Percentiles rank a stretch among this genome's conserved stretches.
These are phyloP conservation scores for Pachyseris speciosa DNA, from an alignment of 64 coral and sea anemone species.

Conservation along the genomic window DNA sequence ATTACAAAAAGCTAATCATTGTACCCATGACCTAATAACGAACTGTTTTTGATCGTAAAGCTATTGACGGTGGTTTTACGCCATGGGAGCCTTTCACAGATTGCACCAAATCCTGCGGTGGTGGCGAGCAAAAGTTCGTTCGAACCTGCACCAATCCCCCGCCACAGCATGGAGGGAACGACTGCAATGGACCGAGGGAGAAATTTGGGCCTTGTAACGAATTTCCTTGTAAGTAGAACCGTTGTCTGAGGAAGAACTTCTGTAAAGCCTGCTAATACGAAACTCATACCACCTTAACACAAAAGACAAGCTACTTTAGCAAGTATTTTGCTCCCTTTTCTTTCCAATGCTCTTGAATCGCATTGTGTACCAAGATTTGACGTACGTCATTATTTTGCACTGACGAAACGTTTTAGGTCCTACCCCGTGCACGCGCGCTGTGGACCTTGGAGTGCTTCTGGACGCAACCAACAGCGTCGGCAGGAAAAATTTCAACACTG, in stretches of 20 bases:
- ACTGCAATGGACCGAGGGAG: constrained; percentile 18
- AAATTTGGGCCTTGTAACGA: constrained; percentile 6
- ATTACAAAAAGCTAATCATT: too few species aligned
- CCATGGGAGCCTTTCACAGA: constrained; percentile 43
- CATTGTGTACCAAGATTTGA: too few species aligned
- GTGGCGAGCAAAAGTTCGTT: constrained; percentile 44
- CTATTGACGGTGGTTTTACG: constrained; percentile 39
- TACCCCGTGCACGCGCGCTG: not conserved
- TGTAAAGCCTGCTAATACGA: too few species aligned
- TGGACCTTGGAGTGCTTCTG: constrained; percentile 5
- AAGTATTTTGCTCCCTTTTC: too few species aligned
- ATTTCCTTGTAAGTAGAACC: not conserved
- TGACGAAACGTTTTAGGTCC: constrained; percentile 5
- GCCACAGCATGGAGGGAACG: constrained; percentile 42
- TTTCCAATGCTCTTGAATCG: too few species aligned
- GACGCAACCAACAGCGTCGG: constrained; percentile 6
- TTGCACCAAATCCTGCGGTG: constrained; percentile 59
- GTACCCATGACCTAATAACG: too few species aligned
- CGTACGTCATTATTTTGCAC: too few species aligned
- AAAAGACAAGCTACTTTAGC: too few species aligned
- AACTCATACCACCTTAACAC: too few species aligned
- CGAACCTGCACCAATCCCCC: constrained; percentile 61
- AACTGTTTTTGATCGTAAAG: not conserved
- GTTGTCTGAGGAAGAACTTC: too few species aligned
- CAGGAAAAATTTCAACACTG: not conserved